These are phyloP conservation scores for Laterallus jamaicensis DNA, from an alignment of 2,113 vertebrate genomes.

Conservation along the genomic window DNA sequence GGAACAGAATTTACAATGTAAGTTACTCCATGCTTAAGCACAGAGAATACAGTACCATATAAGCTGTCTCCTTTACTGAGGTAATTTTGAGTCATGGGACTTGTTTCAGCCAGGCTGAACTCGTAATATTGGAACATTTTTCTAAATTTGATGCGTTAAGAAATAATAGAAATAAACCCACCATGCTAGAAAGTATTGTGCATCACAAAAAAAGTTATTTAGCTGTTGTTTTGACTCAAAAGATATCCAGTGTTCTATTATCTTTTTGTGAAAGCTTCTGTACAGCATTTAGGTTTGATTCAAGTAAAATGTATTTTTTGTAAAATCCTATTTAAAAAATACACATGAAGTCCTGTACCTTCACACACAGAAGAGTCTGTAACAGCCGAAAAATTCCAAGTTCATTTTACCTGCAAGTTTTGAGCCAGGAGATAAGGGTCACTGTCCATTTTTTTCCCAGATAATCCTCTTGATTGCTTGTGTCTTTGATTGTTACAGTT, in stretches of 20 bases:
- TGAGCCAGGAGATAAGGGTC: not conserved
- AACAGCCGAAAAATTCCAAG: not conserved
- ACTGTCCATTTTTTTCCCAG: accelerated
- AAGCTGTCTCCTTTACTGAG: not conserved
- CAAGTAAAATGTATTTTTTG: not conserved
- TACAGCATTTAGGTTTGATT: not conserved
- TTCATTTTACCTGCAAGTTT: not conserved
- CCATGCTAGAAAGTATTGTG: not conserved
- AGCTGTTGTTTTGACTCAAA: not conserved
- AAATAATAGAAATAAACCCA: not conserved
- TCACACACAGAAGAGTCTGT: not conserved
- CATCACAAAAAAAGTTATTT: not conserved
- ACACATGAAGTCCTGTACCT: not conserved
- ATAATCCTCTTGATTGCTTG: not conserved
- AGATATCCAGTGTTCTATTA: not conserved
- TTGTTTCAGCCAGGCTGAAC: not conserved
- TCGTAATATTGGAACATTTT: not conserved
- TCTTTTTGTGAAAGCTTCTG: not conserved
- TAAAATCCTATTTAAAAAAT: not conserved
- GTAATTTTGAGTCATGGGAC: not conserved
- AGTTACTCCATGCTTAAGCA: not conserved
- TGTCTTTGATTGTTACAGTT: not conserved
- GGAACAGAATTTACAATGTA: not conserved
- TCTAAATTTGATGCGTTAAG: not conserved
- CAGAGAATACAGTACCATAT: accelerated